Conservation (phyloP, 2,797 vertebrate genomes). For the Gymnocypris eckloni region DNA sequence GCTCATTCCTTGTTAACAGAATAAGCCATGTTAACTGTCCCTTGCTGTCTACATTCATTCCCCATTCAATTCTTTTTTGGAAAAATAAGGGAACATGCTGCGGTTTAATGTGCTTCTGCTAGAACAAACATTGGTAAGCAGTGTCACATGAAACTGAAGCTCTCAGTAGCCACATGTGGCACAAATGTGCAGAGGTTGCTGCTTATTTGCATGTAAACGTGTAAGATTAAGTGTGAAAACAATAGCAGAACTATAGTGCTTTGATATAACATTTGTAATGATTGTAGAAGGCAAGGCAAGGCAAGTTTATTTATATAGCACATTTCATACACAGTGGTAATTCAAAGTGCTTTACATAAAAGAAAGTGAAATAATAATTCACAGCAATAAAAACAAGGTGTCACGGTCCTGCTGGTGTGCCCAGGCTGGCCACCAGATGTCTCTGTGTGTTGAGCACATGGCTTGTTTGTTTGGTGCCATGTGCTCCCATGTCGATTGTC, state of each 20-base stretch:
- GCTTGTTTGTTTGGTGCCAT: no score
- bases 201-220: neutral
- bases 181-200: neutral
- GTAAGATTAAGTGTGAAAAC: neutral
- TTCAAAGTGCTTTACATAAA: no score
- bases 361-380: no score
- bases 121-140: neutral
- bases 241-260: neutral
- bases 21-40: no score
- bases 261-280: neutral
- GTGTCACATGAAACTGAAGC: neutral
- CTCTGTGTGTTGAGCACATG: no score
- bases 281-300: neutral
- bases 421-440: no score
- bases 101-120: neutral
- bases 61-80: neutral
- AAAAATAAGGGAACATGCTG: neutral
- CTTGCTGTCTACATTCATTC: neutral
- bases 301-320: no score
- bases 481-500: no score
- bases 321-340: no score
- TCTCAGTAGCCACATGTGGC: neutral
- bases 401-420: no score
- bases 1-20: neutral
- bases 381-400: no score